Evolutionary conservation across 2,797 vertebrate genomes (phyloP).

Genomic region (Fringilla coelebs): DNA sequence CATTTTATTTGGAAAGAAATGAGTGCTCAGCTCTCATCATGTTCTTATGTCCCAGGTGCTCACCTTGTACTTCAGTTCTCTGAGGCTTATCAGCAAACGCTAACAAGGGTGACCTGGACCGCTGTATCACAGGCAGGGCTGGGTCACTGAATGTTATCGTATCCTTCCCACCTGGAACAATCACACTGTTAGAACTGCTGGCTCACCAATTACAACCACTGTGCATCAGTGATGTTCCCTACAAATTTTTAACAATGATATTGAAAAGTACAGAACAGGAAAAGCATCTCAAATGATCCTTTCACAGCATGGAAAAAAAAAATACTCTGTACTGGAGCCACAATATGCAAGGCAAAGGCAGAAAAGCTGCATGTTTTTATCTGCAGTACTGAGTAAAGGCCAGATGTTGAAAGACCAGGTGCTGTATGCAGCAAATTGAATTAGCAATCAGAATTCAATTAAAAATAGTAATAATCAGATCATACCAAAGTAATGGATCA

Average conservation of each 20-base stretch:
- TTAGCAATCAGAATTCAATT: conserved; percentile 4
- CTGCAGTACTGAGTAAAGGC: background rate
- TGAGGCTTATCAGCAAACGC: conserved; percentile 59
- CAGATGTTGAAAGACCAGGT: background rate
- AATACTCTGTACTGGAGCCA: background rate
- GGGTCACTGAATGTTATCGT: conserved; percentile 75
- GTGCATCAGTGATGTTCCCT: background rate
- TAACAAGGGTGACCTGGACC: conserved; percentile 72
- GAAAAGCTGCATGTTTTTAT: background rate
- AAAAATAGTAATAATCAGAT: conserved; percentile 7
- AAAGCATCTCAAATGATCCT: conserved; percentile 40
- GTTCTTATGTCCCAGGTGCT: conserved; percentile 14
- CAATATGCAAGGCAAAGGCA: background rate
- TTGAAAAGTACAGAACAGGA: background rate
- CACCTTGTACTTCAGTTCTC: conserved; percentile 75
- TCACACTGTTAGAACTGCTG: background rate
- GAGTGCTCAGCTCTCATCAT: background rate
- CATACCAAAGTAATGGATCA: conserved; percentile 13
- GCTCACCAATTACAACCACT: background rate
- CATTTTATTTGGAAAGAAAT: background rate
- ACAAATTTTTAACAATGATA: background rate
- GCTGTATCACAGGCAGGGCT: conserved; percentile 72
- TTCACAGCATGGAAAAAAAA: background rate
- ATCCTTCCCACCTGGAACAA: conserved; percentile 83
- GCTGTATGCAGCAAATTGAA: background rate